Evolutionary conservation across 1,140 invertebrate genomes (phyloP), one percentile per base, ranked within the genome.

Genomic region (Steinernema khuongi): DNA sequence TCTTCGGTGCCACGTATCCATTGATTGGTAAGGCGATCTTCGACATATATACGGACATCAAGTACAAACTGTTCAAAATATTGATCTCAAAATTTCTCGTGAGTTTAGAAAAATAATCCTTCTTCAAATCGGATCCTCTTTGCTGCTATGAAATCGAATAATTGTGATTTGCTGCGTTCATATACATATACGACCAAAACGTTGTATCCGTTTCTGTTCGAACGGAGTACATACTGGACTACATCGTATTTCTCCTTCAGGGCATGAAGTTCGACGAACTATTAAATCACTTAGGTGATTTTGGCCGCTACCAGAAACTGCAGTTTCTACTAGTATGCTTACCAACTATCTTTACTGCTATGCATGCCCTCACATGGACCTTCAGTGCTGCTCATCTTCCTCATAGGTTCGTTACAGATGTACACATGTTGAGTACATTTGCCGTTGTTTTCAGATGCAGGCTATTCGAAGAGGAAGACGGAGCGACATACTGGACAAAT

Each of bases 221-320:
- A 11, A 11, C n/a, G 36, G 7, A 11, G n/a, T 41, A 41, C n/a
- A 11, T 41, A 41, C n/a, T 41, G 7, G n/a, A n/a, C 19, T 4
- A 33, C 68, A 70, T 7, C n/a, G 14, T n/a, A 26, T 71, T 18
- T n/a, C 73, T 31, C 18, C 19, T 60, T 60, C 26, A 60, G 50
- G 50, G 4, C 19, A 84, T 84, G 83, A 85, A 85, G 78, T 84
- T 84, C 44, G 83, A 84, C 67, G 83, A 84, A 31, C 74, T 84
- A 22, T 70, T 83, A 67, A 77, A 78, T 69, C 71, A 85, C 80
- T 50, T 84, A 30, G 83, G 83, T 32, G 83, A 84, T 73, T 85
- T 84, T 70, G 83, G 83, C 41, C 70, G 71, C 14, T 83, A 85
- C 50, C 83, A 85, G 72, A 77, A 79, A 72, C 68, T 83, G 28